phyloP scores from a whole-genome alignment of 2,797 vertebrate species.

The Microhierax caerulescens region DNA sequence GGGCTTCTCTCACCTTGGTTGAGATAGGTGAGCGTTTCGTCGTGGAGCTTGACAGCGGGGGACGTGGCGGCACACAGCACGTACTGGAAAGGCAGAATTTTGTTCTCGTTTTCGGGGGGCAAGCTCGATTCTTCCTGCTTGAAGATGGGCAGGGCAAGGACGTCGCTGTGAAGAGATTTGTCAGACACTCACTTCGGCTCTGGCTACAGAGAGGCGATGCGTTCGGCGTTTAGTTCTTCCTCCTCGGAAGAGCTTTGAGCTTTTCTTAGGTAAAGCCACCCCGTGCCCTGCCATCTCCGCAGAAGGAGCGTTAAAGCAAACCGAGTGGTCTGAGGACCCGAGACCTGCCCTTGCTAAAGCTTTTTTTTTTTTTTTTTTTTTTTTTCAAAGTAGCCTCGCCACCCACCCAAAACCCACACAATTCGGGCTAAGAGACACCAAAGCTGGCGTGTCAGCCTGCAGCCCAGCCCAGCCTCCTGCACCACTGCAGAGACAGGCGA shows the following conservation, averaged over 20 bases:
- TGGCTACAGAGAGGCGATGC: not conserved
- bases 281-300: not conserved
- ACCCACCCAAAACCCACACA: not conserved
- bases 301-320: not conserved
- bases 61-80: conserved; percentile 97
- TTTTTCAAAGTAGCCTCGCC: not conserved
- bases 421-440: not conserved
- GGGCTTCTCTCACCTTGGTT: conserved; percentile 89
- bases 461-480: not conserved
- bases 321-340: not conserved
- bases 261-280: not conserved
- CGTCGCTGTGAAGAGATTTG: conserved; percentile 81
- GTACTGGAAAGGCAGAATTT: conserved; percentile 96
- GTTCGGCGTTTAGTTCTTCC: not conserved
- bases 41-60: conserved; percentile 94
- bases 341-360: not conserved
- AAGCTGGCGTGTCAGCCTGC: no score
- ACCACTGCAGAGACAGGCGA: not conserved
- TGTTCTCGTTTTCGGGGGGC: conserved; percentile 89
- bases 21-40: conserved; percentile 98
- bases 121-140: conserved; percentile 98
- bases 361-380: no score
- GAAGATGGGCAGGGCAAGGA: conserved; percentile 96
- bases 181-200: not conserved
- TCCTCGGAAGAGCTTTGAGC: not conserved